Evolutionary conservation across 1,140 invertebrate genomes (phyloP), one percentile per base, ranked within the genome.

Genomic region (Drosophila pachea): DNA sequence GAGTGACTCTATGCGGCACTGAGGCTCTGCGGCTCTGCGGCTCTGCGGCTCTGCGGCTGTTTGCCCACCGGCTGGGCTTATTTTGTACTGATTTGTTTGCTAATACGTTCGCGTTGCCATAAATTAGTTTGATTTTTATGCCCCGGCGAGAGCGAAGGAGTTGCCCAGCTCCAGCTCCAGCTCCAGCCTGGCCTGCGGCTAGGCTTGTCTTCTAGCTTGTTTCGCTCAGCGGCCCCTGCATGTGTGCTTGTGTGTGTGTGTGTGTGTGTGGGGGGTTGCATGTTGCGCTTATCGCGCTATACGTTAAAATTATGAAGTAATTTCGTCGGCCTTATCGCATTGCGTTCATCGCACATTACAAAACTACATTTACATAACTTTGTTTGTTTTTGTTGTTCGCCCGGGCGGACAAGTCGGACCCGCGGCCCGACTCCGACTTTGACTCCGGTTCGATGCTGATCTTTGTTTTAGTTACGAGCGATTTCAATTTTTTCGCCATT

Each of bases 81-180:
- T 86, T 86, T 86, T 86, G 81, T 86, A 86, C 81, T 86, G 81
- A 86, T 86, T 86, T 86, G 81, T 86, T 86, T 86, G 76, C 81
- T 86, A 86, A 86, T 86, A 86, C 72, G 81, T 81, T 86, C 68
- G 81, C 82, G 77, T 74, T 86, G 81, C 81, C 82, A 86, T 86
- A 86, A 86, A 86, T 86, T 86, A 86, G 81, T 86, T 86, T 77
- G 81, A 86, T 86, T 81, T 74, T 86, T 76, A 73, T 72, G 74
- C 72, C 60, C 64, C 64, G 65, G 49, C 63, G 64, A 81, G 66
- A 60, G 70, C 22, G 22, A 36, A 59, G 66, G 67, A 75, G 76
- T 67, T 65, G 60, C 53, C 47, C n/a, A 12, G 4, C 5, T n/a
- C 8, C 22, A 22, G 22, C 22, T 22, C 22, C 22, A 22, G 22